Base-by-base conservation (phyloP, 2,113 vertebrate genomes). In the Labeo catla region DNA sequence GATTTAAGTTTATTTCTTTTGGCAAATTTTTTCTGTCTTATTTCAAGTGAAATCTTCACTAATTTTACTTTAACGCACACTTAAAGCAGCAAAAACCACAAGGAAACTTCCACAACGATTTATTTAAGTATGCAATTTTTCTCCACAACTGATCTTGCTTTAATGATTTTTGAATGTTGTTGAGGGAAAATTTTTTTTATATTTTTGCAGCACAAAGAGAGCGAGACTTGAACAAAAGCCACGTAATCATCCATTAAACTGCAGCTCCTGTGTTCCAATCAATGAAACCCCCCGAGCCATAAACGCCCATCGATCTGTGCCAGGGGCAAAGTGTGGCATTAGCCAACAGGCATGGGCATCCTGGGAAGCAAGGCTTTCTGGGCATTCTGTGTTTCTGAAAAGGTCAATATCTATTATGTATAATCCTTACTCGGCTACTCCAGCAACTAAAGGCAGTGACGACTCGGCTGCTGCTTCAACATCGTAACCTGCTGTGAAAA, bases 261-360 rank as follows among this genome's bases (percentile, higher is more conserved):
- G 89, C 93, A 94, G 92, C 93, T 90, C 91, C 88, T 96, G 93
- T 93, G 96, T 97, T 96, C 95, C 95, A 97, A 97, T 97, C 96
- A 96, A 94, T 95, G 93, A 93, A 96, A 90, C 94, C 94, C 94
- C 94, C 90, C 95, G 94, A 96, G 93, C 95, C 94, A 92, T 96
- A 94, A 96, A 96, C 93, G 15, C 93, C 92, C 91, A 95, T 96
- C 95, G 95, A 97, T 96, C 95, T 92, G 89, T 95, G 90, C 90
- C 87, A 90, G 90, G 78, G 88, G 87, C 88, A 91, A 89, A 90
- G 88, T 77, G 81, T 88, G 86, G 89, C 90, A 91, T 91, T 90
- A 90, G 80, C 87, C 92, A 93, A 92, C 90, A 88, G 73, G 85
- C 89, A 91, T 90, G 86, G 73, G 86, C 89, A 83, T 39, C 49